These are phyloP conservation scores for Moxostoma hubbsi DNA, from an alignment of 2,797 vertebrate species.

Conservation along the genomic window DNA sequence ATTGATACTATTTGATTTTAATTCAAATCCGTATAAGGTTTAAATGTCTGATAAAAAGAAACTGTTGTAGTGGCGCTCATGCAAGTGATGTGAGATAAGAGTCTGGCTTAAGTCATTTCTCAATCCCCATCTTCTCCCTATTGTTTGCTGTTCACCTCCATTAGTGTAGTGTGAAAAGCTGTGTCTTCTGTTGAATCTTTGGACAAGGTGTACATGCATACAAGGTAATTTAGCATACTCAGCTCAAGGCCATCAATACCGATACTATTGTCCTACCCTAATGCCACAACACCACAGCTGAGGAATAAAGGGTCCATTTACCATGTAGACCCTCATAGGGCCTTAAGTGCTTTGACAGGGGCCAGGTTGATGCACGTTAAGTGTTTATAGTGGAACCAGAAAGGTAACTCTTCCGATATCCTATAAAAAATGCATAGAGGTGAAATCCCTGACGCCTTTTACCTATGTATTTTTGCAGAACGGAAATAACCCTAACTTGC, in stretches of 20 bases:
- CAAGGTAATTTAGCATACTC: background rate
- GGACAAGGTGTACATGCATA: background rate
- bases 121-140: background rate
- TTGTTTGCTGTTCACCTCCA: background rate
- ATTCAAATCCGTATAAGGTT: background rate
- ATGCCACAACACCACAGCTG: background rate
- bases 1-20: no score
- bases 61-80: background rate
- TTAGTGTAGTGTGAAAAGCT: background rate
- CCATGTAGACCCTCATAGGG: slow-evolving; percentile 49
- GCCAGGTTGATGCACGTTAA: slow-evolving; percentile 60
- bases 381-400: slow-evolving; percentile 62
- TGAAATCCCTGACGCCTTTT: slow-evolving; percentile 68
- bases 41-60: background rate
- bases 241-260: background rate
- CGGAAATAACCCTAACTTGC: slow-evolving; percentile 66
- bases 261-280: background rate
- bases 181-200: background rate
- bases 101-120: no score
- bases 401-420: slow-evolving; percentile 54
- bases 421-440: slow-evolving; percentile 73
- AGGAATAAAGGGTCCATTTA: slow-evolving; percentile 53
- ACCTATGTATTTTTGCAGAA: slow-evolving; percentile 54
- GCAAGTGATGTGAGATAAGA: no score
- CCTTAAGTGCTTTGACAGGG: slow-evolving; percentile 68